A percentile compares a stretch with the other conserved stretches of the same genome.
Conservation (phyloP, 2,797 vertebrate species). For the Labroides dimidiatus region DNA sequence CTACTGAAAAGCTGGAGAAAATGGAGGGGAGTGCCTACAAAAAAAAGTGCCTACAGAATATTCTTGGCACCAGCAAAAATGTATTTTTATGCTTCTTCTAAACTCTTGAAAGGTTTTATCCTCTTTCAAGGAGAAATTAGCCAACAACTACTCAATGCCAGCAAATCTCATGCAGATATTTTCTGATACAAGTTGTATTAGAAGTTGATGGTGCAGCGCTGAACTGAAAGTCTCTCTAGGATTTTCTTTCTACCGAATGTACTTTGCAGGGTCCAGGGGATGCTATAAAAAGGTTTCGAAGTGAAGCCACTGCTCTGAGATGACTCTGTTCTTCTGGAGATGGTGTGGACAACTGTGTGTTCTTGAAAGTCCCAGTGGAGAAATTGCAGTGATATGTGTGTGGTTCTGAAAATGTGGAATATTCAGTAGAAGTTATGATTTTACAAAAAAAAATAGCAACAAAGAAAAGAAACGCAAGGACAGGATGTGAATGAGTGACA, state of each 20-base stretch:
- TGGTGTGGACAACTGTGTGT: not conserved
- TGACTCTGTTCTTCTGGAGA: not conserved
- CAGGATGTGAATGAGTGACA: constrained; percentile 40
- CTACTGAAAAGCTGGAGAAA: too few relatives aligned
- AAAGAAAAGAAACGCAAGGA: constrained; percentile 31
- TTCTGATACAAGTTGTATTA: not conserved
- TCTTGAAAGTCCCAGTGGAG: not conserved
- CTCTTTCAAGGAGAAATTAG: not conserved
- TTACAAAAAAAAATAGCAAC: constrained; percentile 7
- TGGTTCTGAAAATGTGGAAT: not conserved
- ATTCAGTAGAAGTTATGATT: constrained; percentile 12
- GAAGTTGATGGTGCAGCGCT: not conserved
- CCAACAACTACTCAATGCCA: not conserved
- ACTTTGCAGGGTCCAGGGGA: not conserved
- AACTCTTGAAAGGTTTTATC: too few relatives aligned
- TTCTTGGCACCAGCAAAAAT: too few relatives aligned
- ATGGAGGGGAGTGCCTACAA: too few relatives aligned
- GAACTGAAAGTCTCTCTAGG: not conserved
- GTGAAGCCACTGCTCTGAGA: not conserved
- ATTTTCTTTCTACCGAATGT: not conserved
- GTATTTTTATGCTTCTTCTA: too few relatives aligned
- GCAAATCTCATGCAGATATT: not conserved
- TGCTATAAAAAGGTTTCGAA: too few relatives aligned
- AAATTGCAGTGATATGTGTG: not conserved
- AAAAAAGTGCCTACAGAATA: too few relatives aligned